A percentile compares a stretch with the other conserved stretches of the same genome.
These are phyloP conservation scores for Tetrao urogallus DNA, from an alignment of 2,113 vertebrate species.

Conservation along the genomic window DNA sequence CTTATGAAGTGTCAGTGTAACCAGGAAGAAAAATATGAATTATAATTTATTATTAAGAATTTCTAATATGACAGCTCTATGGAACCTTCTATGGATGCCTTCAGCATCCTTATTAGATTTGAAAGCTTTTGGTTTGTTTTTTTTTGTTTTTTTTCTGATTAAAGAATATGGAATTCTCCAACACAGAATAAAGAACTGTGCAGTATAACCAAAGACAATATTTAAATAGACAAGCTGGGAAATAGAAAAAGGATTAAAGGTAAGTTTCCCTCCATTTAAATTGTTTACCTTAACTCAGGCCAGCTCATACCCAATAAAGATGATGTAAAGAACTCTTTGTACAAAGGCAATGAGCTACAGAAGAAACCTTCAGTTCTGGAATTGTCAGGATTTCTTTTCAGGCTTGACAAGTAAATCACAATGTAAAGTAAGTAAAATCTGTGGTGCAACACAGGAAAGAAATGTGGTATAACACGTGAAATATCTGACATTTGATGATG, in stretches of 20 bases:
- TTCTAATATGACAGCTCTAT: background rate
- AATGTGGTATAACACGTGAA: fast-evolving
- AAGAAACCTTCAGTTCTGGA: background rate
- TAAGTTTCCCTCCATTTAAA: background rate
- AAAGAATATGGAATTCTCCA: background rate
- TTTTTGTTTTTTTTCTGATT: background rate
- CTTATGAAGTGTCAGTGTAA: background rate
- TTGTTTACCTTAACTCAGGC: background rate
- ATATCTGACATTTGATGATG: background rate
- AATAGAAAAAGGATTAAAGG: background rate
- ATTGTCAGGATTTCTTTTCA: background rate
- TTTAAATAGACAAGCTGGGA: background rate
- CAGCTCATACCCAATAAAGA: background rate
- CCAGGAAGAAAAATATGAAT: background rate
- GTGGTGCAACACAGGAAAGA: background rate
- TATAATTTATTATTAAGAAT: conserved; percentile 11
- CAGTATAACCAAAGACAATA: background rate
- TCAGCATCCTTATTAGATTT: conserved; percentile 7
- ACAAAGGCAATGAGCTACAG: background rate
- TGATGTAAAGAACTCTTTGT: background rate
- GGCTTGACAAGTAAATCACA: background rate
- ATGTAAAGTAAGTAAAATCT: background rate
- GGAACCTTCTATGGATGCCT: background rate
- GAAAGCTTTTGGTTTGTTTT: background rate
- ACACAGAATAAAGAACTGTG: background rate